Evolutionary conservation across 92 coral and sea anemone species (phyloP).

Genomic region (Umimayanthus chanpuru): DNA sequence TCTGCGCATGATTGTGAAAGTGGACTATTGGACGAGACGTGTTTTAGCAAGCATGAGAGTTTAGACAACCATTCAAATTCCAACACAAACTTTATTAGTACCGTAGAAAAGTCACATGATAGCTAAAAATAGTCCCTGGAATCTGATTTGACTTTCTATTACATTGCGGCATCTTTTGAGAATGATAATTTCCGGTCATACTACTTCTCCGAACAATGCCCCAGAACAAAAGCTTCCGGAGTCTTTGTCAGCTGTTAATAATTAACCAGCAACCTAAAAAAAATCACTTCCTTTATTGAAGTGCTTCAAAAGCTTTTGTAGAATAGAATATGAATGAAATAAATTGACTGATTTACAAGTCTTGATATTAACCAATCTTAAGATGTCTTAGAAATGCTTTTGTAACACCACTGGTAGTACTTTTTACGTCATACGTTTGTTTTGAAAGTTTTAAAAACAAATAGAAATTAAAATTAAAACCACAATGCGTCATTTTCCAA

Average conservation of each 20-base stretch:
- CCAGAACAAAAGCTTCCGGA: neutral
- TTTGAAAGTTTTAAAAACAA: too few species aligned
- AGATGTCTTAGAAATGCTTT: neutral
- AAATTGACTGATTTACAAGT: neutral
- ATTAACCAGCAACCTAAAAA: neutral
- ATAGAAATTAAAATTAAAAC: too few species aligned
- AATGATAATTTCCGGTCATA: neutral
- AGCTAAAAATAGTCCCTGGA: neutral
- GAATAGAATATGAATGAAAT: too few species aligned
- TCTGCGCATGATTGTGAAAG: too few species aligned
- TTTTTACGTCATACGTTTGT: neutral
- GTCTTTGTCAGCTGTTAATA: neutral
- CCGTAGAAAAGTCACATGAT: neutral
- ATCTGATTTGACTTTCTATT: neutral
- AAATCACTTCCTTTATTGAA: neutral
- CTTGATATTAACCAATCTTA: too few species aligned
- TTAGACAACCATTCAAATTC: too few species aligned
- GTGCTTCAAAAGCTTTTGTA: neutral
- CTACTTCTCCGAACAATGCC: neutral
- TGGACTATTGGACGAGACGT: too few species aligned
- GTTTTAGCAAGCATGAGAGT: too few species aligned
- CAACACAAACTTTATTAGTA: too few species aligned
- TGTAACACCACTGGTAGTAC: neutral
- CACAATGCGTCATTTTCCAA: too few species aligned
- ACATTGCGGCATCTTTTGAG: neutral